Conservation (phyloP, 2,797 vertebrate genomes). For the Peromyscus nudipes region DNA sequence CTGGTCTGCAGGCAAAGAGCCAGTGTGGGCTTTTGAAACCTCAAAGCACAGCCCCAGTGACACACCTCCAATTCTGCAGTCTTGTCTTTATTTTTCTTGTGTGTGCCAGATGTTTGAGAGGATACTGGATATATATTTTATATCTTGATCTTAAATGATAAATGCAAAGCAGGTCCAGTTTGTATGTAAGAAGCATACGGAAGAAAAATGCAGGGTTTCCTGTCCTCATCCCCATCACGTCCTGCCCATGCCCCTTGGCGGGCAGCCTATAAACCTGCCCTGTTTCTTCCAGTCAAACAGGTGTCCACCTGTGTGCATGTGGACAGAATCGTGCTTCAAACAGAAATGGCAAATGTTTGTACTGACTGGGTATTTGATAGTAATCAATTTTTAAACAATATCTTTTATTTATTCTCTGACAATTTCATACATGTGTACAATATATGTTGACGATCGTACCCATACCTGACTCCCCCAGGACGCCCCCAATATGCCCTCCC, state of each 20-base stretch:
- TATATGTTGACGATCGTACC: neutral
- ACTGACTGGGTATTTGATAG: neutral
- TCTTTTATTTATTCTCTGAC: neutral
- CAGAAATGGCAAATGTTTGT: neutral
- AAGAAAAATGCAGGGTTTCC: neutral
- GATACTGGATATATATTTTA: conserved; percentile 13
- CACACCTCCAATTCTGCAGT: neutral
- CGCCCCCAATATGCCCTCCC: neutral
- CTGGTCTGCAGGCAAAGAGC: neutral
- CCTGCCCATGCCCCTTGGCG: too few species aligned
- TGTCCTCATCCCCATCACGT: neutral
- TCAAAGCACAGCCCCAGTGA: neutral
- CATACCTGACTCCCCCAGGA: neutral
- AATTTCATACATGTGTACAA: neutral
- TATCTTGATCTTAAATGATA: conserved; percentile 57
- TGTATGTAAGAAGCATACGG: neutral
- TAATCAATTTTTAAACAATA: neutral
- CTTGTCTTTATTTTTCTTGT: conserved; percentile 54
- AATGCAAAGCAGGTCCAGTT: conserved; percentile 5
- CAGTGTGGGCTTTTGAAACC: neutral
- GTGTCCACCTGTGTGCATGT: too few species aligned
- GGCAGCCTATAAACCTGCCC: neutral
- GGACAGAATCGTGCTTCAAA: neutral
- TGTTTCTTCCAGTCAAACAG: neutral
- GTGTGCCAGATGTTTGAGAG: conserved; percentile 18